phyloP scores from a whole-genome alignment of 2,113 vertebrate genomes.

The Aldabrachelys gigantea region DNA sequence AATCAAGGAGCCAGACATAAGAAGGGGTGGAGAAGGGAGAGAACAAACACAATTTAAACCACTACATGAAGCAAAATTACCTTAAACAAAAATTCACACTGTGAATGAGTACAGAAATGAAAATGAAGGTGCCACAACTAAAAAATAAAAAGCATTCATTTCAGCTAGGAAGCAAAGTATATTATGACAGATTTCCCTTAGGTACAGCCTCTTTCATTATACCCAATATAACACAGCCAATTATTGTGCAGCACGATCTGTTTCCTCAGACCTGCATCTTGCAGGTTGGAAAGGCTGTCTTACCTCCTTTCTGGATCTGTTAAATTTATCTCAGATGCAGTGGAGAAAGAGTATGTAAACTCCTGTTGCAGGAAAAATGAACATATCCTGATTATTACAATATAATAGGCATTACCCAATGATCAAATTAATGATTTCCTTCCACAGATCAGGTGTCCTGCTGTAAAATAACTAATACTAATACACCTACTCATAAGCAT shows the following conservation, averaged over 20 bases:
- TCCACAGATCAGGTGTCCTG: background rate
- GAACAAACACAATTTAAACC: background rate
- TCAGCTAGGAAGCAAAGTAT: background rate
- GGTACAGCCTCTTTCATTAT: background rate
- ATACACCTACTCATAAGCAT: background rate
- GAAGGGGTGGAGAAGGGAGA: background rate
- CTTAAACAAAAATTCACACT: background rate
- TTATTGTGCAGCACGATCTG: background rate
- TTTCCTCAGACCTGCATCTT: background rate
- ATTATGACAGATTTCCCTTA: background rate
- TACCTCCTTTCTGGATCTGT: background rate
- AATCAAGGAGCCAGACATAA: background rate
- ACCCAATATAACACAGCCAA: background rate
- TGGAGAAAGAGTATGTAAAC: background rate
- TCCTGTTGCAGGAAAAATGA: background rate
- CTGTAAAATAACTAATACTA: background rate
- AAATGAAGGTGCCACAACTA: background rate
- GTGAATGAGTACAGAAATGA: background rate
- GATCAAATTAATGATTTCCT: background rate
- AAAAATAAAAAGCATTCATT: rapidly evolving
- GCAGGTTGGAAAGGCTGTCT: background rate
- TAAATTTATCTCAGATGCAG: background rate
- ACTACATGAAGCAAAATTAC: background rate
- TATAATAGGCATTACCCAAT: background rate
- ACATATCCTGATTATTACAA: rapidly evolving